phyloP scores from a whole-genome alignment of 2,797 vertebrate species.

The Coregonus ussuriensis region DNA sequence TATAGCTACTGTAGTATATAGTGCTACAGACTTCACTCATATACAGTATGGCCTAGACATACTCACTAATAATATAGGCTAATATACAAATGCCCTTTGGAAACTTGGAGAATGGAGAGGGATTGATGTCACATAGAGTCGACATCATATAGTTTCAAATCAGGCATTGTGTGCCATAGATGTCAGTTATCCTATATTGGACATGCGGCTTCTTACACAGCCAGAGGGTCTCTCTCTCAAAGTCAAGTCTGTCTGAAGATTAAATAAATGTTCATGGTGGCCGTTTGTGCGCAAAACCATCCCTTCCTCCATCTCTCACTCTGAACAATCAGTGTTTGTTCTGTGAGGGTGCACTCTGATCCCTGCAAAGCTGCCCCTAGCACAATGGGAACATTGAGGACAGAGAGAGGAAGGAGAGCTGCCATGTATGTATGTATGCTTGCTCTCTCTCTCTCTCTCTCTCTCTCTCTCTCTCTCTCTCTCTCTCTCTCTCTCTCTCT shows the following conservation, averaged over 20 bases:
- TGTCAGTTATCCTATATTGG: conserved; percentile 26
- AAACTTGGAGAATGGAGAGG: conserved; percentile 1
- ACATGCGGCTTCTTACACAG: not conserved
- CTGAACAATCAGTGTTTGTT: conserved; percentile 77
- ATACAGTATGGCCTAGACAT: not conserved
- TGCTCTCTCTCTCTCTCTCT: not conserved
- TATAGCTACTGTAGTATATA: no score
- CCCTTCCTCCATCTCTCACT: conserved; percentile 54
- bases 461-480: not conserved
- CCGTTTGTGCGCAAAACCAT: conserved; percentile 65
- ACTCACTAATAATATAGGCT: not conserved
- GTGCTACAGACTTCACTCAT: not conserved
- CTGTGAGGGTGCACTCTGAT: conserved; percentile 65
- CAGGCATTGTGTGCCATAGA: conserved; percentile 41
- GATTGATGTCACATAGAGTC: conserved; percentile 44
- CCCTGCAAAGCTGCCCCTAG: conserved; percentile 61
- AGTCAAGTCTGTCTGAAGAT: conserved; percentile 57
- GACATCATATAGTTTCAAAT: conserved; percentile 50
- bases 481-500: no score
- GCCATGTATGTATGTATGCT: not conserved
- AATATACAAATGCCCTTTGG: conserved; percentile 41
- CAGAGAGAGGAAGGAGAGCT: conserved; percentile 48
- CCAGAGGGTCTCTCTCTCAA: conserved; percentile 39
- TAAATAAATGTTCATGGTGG: conserved; percentile 72
- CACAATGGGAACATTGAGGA: conserved; percentile 75